Evolutionary conservation across 2,888 invertebrate genomes (phyloP).

Genomic region (Hedychridium roseum): DNA sequence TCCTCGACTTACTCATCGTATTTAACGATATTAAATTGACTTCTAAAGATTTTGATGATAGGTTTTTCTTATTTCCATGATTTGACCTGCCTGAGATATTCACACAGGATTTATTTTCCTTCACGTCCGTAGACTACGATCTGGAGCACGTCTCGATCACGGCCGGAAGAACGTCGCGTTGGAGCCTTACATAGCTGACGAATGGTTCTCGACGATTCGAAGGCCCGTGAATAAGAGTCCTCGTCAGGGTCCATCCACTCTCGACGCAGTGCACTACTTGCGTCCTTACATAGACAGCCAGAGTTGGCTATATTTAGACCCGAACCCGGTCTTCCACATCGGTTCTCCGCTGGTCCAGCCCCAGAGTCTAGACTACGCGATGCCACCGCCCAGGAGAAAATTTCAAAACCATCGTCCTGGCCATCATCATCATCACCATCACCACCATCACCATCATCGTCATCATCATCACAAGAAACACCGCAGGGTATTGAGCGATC

Average conservation of each 20-base stretch:
- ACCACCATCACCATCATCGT: constrained; percentile 33
- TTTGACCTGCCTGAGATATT: neutral
- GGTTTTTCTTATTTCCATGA: neutral
- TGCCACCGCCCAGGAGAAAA: constrained; percentile 42
- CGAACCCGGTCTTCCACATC: constrained; percentile 38
- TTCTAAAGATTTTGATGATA: too few relatives aligned
- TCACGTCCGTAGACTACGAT: constrained; percentile 24
- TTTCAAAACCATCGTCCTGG: neutral
- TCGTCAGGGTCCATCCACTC: constrained; percentile 14
- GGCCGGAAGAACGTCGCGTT: constrained; percentile 34
- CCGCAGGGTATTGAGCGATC: constrained; percentile 50
- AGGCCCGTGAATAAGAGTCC: constrained; percentile 7
- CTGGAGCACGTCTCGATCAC: constrained; percentile 24
- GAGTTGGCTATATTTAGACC: constrained; percentile 54
- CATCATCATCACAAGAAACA: constrained; percentile 34
- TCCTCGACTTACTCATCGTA: too few relatives aligned
- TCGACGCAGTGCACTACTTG: constrained; percentile 27
- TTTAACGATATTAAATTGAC: too few relatives aligned
- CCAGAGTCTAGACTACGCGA: constrained; percentile 38
- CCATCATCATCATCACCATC: constrained; percentile 28
- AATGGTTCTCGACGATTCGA: constrained; percentile 12
- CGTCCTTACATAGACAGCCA: constrained; percentile 50
- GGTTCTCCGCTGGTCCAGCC: constrained; percentile 30
- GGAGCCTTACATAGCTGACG: constrained; percentile 20
- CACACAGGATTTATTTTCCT: neutral